phyloP scores from a whole-genome alignment of 1,140 invertebrate species.

The Neotoxoptera formosana region DNA sequence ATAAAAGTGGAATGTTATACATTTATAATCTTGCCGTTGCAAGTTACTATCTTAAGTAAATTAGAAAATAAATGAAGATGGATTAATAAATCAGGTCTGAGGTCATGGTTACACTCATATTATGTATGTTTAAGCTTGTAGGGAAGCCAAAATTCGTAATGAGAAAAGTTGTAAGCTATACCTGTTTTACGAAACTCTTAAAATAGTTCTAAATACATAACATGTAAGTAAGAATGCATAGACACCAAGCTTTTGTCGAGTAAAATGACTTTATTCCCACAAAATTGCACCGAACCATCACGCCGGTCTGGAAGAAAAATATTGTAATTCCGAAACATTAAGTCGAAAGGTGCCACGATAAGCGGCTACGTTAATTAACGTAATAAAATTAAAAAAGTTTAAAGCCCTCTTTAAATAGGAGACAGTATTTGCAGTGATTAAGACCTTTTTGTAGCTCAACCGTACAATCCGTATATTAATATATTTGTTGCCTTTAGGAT shows the following conservation, averaged over 20 bases:
- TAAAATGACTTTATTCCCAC: background rate
- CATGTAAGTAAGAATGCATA: background rate
- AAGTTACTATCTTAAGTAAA: background rate
- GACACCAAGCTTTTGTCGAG: background rate
- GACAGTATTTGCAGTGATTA: background rate
- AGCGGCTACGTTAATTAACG: background rate
- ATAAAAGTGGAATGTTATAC: background rate
- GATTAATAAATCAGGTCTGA: background rate
- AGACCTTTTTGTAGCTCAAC: background rate
- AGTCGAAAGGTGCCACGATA: background rate
- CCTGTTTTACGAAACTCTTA: background rate
- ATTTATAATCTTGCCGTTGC: too few relatives aligned
- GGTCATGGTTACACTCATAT: background rate
- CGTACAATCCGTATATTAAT: background rate
- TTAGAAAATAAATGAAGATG: background rate
- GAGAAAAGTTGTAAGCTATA: background rate
- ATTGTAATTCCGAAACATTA: background rate
- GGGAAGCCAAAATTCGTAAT: background rate
- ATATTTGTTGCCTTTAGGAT: background rate
- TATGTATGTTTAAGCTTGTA: background rate
- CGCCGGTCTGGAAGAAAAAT: background rate
- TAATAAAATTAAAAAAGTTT: conserved; percentile 26
- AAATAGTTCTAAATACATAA: background rate
- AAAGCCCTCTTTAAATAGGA: background rate
- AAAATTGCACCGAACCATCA: background rate